Conservation (phyloP, 2,888 invertebrate species). For the Latrodectus hesperus region DNA sequence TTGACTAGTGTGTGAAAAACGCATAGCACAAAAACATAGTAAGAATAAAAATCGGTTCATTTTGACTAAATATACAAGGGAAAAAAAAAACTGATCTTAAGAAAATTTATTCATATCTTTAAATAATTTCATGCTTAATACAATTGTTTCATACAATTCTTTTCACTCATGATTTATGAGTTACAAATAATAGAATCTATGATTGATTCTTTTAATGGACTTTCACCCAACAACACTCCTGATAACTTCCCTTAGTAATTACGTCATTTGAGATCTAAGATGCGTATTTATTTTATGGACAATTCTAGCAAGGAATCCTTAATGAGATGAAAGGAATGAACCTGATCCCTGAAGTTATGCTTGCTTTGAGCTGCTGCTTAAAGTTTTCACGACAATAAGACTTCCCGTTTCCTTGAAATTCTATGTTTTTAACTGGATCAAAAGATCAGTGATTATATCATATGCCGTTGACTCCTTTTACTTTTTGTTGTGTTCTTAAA, state of each 20-base stretch:
- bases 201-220: neutral
- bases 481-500: no score
- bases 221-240: constrained; percentile 54
- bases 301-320: constrained; percentile 30
- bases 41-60: no score
- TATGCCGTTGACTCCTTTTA: no score
- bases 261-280: constrained; percentile 35
- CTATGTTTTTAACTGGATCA: no score
- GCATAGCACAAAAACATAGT: no score
- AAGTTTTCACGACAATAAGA: no score
- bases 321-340: constrained; percentile 60
- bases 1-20: no score
- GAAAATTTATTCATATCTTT: neutral
- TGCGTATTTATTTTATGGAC: constrained; percentile 4
- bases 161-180: neutral
- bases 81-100: no score
- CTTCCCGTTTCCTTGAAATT: no score
- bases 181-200: neutral
- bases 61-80: no score
- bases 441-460: no score
- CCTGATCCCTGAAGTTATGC: constrained; percentile 53
- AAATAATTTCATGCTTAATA: neutral
- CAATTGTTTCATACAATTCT: no score
- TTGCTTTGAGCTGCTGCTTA: neutral
- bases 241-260: constrained; percentile 56